phyloP scores from a whole-genome alignment of 1,140 invertebrate genomes.

The Megalonaias nervosa region DNA sequence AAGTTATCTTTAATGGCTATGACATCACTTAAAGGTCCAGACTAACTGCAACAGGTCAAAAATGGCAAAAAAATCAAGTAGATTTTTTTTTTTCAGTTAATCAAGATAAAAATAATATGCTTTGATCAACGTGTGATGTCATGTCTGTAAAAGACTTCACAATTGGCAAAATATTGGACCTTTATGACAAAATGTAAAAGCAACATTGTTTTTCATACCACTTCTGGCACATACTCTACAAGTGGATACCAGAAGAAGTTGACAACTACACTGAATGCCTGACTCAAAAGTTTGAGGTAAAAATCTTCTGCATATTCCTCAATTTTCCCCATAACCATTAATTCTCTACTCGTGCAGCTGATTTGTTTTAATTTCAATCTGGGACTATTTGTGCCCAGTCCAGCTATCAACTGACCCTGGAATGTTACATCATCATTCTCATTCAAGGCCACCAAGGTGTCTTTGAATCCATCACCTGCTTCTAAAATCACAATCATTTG shows the following conservation, averaged over 20 bases:
- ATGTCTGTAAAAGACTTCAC: no score
- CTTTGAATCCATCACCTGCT: conserved; percentile 49
- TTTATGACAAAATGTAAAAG: no score
- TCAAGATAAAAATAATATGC: no score
- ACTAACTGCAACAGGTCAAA: no score
- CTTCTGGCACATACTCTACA: conserved; percentile 39
- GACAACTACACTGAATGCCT: conserved; percentile 52
- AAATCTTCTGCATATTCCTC: conserved; percentile 50
- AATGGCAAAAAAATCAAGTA: no score
- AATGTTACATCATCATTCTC: conserved; percentile 46
- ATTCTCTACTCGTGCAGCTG: conserved; percentile 43
- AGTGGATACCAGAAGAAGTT: conserved; percentile 64
- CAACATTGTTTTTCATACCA: no score
- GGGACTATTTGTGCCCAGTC: conserved; percentile 38
- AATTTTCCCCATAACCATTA: conserved; percentile 40
- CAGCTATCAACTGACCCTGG: conserved; percentile 44
- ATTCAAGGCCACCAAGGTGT: conserved; percentile 42
- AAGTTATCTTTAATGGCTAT: no score
- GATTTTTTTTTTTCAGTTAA: no score
- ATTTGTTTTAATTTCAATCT: conserved; percentile 55
- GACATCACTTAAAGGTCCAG: no score
- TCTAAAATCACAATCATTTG: conserved; percentile 23
- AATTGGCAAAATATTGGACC: no score
- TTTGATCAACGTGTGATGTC: no score
- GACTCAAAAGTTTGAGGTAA: conserved; percentile 38